Base-by-base conservation (phyloP, 2,797 vertebrate genomes). In the Aselliscus stoliczkanus region DNA sequence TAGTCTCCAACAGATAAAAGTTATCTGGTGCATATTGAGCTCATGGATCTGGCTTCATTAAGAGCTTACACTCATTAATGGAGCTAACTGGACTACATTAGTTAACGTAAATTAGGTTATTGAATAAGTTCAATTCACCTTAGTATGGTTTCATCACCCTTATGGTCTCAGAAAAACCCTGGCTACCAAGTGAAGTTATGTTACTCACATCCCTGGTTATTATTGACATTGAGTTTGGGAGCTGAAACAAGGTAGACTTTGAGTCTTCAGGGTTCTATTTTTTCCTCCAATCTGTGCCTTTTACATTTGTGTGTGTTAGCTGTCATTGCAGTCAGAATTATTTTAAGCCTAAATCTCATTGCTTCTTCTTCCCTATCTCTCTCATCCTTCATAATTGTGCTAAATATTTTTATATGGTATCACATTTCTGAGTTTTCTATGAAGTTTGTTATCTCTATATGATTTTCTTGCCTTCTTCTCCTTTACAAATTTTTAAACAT, bases 31-130 rank as follows among this genome's bases (percentile, higher is more conserved):
- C 5, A 15, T 47, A 21, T 58, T 62, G 44, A 89, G 34, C 37
- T 64, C 82, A 31, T 65, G 29, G 60, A 47, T 13, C n/a, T 70
- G 52, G 60, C 58, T 82, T 94, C 47, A 67, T 58, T 88, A 93
- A 94, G 65, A 64, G 44, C 25, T 95, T 84, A 64, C 7, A 83
- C 5, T 77, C 39, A 84, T 69, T 70, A 64, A 42, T 52, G 29
- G 11, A 93, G 79, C 29, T 54, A 86, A 82, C 25, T 72, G 42
- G 23, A 14, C 34, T 50, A 87, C 0, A 50, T 62, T 81, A 81
- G 25, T 50, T 81, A 50, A 82, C 94, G 95, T 81, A 90, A 90
- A 79, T 83, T 88, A 52, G 50, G 44, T 90, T 95, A 76, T 6
- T 90, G 42, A 93, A 81, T 84, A 86, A 81, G 75, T 54, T 92